Evolutionary conservation across 2,113 vertebrate species (phyloP).

Genomic region (Antennarius striatus): DNA sequence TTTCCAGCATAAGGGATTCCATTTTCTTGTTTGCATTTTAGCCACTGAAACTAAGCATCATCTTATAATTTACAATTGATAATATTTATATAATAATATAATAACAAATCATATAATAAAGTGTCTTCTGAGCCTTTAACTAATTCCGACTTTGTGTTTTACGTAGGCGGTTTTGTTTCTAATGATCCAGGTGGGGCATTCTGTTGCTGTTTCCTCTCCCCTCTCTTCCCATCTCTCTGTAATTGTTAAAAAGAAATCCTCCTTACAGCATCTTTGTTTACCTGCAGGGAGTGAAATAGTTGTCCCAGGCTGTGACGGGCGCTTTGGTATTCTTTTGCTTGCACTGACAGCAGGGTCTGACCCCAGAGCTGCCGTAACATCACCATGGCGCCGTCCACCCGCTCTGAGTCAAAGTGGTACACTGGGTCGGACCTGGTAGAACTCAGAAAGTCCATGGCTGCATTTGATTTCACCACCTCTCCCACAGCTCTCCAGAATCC

Average conservation of each 20-base stretch:
- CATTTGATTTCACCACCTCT: slow-evolving; percentile 84
- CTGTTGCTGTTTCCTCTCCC: no score
- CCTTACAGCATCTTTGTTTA: slow-evolving; percentile 30
- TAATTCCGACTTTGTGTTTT: no score
- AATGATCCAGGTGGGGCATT: no score
- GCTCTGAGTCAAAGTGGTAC: slow-evolving; percentile 87
- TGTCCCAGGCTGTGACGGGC: slow-evolving; percentile 81
- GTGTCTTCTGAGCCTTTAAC: no score
- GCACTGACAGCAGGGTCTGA: slow-evolving; percentile 70
- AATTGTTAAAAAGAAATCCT: not conserved
- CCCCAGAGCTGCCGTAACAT: slow-evolving; percentile 73
- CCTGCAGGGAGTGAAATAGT: slow-evolving; percentile 86
- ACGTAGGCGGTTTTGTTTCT: no score
- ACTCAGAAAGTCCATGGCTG: slow-evolving; percentile 83
- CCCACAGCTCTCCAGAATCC: slow-evolving; percentile 82
- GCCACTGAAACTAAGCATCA: not conserved
- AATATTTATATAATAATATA: no score
- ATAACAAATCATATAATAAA: no score
- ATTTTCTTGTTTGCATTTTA: not conserved
- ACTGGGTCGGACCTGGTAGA: slow-evolving; percentile 79
- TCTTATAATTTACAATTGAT: no score
- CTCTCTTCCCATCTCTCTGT: no score
- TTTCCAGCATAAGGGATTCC: not conserved
- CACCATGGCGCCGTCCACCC: slow-evolving; percentile 62
- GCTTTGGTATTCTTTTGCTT: slow-evolving; percentile 75